Evolutionary conservation across 2,888 invertebrate species (phyloP).

Genomic region (Agrotis puta): DNA sequence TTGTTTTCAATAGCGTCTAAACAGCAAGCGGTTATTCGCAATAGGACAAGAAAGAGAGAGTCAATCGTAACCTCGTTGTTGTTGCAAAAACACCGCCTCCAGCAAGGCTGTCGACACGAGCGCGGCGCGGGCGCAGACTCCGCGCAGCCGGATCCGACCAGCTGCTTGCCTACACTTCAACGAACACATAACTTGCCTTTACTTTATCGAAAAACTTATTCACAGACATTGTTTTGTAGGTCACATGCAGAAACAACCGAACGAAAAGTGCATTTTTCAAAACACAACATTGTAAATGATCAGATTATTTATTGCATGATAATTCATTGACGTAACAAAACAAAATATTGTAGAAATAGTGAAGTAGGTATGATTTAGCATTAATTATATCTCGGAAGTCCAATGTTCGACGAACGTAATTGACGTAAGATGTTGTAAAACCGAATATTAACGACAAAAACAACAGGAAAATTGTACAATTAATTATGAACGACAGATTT

Average conservation of each 20-base stretch:
- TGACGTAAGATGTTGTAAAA: conserved; percentile 28
- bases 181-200: conserved; percentile 21
- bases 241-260: conserved; percentile 10
- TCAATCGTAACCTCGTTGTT: conserved; percentile 75
- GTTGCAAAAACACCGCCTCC: conserved; percentile 85
- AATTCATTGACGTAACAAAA: conserved; percentile 33
- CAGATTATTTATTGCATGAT: conserved; percentile 26
- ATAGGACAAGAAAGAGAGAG: conserved; percentile 79
- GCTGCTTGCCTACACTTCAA: conserved; percentile 51
- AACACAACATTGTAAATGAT: conserved; percentile 19
- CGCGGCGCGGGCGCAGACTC: conserved; percentile 57
- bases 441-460: conserved; percentile 33
- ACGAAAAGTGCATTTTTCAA: conserved; percentile 19
- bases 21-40: conserved; percentile 71
- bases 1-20: conserved; percentile 53
- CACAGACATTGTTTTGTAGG: conserved; percentile 12
- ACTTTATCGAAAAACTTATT: conserved; percentile 32
- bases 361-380: conserved; percentile 16
- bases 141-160: conserved; percentile 74
- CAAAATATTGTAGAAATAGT: conserved; percentile 12
- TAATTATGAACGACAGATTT: conserved; percentile 32
- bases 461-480: conserved; percentile 51
- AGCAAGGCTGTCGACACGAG: conserved; percentile 83
- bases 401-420: conserved; percentile 36
- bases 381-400: conserved; percentile 40